A percentile compares a stretch with the other conserved stretches of the same genome.
phyloP scores from a whole-genome alignment of 2,113 vertebrate genomes.

The Micromys minutus region DNA sequence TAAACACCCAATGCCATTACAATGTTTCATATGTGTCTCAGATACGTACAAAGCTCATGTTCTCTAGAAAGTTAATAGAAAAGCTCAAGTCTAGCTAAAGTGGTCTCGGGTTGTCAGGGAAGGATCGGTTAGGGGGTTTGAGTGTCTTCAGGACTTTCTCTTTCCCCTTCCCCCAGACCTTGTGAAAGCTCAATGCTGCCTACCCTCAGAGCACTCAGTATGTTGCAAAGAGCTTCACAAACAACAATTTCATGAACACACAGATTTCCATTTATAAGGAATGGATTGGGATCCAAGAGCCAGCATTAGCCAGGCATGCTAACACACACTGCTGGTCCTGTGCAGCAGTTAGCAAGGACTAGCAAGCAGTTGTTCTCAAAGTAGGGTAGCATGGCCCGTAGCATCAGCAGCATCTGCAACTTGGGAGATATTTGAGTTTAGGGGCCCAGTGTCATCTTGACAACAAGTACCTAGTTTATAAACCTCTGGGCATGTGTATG shows the following conservation, averaged over 20 bases:
- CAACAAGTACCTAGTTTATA: background rate
- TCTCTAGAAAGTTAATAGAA: background rate
- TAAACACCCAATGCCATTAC: background rate
- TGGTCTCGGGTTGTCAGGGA: background rate
- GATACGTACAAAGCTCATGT: background rate
- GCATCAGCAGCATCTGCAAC: rapidly evolving
- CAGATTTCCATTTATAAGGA: background rate
- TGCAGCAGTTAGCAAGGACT: background rate
- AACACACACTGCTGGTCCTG: rapidly evolving
- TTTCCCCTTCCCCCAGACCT: background rate
- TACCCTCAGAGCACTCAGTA: background rate
- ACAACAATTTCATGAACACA: background rate
- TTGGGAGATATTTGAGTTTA: background rate
- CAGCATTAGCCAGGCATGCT: background rate
- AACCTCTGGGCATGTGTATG: background rate
- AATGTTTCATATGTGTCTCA: background rate
- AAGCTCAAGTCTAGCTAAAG: background rate
- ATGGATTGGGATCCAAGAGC: background rate
- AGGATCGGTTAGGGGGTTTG: background rate
- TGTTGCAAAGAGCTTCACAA: background rate
- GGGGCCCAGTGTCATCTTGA: background rate
- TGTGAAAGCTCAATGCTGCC: background rate
- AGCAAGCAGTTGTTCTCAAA: background rate
- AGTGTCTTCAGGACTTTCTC: background rate
- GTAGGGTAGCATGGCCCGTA: rapidly evolving